Base-by-base conservation (phyloP, 2,888 invertebrate genomes). In the Drosophila atripex region DNA sequence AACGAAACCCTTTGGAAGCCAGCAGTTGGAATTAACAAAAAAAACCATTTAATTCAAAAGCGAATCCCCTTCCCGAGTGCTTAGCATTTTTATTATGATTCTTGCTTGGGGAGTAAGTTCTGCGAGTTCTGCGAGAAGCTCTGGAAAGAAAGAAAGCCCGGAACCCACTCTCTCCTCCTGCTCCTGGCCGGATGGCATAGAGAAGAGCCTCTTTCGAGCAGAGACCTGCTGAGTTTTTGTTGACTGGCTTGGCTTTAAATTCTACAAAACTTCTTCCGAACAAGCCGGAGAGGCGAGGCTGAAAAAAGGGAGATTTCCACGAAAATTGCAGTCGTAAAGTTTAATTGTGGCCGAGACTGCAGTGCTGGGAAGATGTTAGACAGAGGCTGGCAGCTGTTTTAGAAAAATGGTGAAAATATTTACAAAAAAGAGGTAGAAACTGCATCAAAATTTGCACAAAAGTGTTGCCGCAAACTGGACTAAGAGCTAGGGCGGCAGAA, bases 381-480 rank as follows among this genome's bases (percentile, higher is more conserved):
- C 28, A 9, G 28, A 8, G n/a, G 14, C 35, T n/a, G n/a, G 7
- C n/a, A 35, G 21, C 21, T 23, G 21, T 23, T 5, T 14, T n/a
- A 35, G 6, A 35, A 35, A 35, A 35, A 14, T 35, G 14, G 6
- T 35, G 1, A 35, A n/a, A 12, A 18, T 2, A 38, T 38, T 11
- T n/a, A 38, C 14, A 14, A 38, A 38, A n/a, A n/a, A 38, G 14
- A 11, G 35, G 0, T 1, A 16, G 47, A 46, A 83, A 73, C 58
- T 84, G 84, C 86, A 75, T 80, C 71, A 77, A 6, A 87, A 80
- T 86, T 83, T 85, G 73, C 85, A 86, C 79, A 86, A 86, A 84
- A 86, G 84, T 84, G 84, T 86, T 84, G 75, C 78, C 79, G 84
- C 75, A 75, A 75, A 77, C 30, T 43, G 61, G 45, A 64, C 56